phyloP scores from a whole-genome alignment of 1,140 invertebrate genomes.

The Aphaenogaster floridana region DNA sequence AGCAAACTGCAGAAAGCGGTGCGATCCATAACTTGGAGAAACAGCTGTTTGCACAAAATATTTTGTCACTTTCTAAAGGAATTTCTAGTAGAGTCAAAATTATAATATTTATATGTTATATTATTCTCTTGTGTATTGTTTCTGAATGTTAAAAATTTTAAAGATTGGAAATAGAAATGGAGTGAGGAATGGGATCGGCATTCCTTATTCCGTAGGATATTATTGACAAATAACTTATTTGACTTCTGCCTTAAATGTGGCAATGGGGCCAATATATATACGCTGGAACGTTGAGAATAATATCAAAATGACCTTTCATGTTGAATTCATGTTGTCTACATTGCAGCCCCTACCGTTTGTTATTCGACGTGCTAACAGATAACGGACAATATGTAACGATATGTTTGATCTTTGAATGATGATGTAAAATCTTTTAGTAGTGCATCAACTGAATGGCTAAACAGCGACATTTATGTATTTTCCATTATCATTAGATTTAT shows the following conservation, averaged over 20 bases:
- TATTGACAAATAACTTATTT: conserved; percentile 74
- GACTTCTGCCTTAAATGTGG: conserved; percentile 65
- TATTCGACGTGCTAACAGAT: neutral
- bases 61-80: neutral
- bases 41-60: neutral
- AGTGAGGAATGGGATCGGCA: conserved; percentile 3
- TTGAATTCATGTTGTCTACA: conserved; percentile 5
- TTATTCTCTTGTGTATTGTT: conserved; percentile 2
- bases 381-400: conserved; percentile 37
- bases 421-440: conserved; percentile 16
- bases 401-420: conserved; percentile 11
- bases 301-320: conserved; percentile 4
- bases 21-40: neutral
- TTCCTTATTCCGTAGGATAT: neutral
- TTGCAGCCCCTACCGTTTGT: neutral
- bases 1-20: neutral
- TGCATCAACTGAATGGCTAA: conserved; percentile 52
- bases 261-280: conserved; percentile 78
- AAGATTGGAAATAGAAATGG: conserved; percentile 37
- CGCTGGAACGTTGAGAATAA: conserved; percentile 49
- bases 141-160: neutral
- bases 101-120: neutral
- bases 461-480: conserved; percentile 36
- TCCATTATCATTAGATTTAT: conserved; percentile 43
- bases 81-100: neutral